Conservation (phyloP, 2,113 vertebrate genomes). For the Xyrauchen texanus region DNA sequence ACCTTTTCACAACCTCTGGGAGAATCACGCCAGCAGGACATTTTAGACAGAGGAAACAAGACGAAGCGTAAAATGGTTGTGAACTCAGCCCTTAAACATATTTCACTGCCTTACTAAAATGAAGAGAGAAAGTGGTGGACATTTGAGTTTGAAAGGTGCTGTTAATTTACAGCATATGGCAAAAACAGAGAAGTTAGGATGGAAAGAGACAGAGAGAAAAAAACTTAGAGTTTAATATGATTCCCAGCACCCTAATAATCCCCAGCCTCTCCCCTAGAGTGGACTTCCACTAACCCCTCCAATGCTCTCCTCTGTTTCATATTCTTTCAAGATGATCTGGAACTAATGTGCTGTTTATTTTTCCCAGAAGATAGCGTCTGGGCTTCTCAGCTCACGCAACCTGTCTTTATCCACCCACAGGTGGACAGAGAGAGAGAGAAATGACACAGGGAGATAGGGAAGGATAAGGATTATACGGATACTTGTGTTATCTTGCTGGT, state of each 20-base stretch:
- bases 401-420: slow-evolving; percentile 60
- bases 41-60: slow-evolving; percentile 42
- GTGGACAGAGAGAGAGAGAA: slow-evolving; percentile 41
- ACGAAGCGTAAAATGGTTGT: slow-evolving; percentile 45
- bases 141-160: slow-evolving; percentile 39
- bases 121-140: slow-evolving; percentile 43
- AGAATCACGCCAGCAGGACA: slow-evolving; percentile 48
- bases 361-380: slow-evolving; percentile 62
- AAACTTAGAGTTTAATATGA: slow-evolving; percentile 52
- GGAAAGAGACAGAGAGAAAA: slow-evolving; percentile 37
- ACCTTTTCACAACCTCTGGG: slow-evolving; percentile 33
- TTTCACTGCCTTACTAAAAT: slow-evolving; percentile 55
- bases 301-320: slow-evolving; percentile 58
- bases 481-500: slow-evolving; percentile 43
- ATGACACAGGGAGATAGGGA: slow-evolving; percentile 7
- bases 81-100: slow-evolving; percentile 51
- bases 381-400: slow-evolving; percentile 60
- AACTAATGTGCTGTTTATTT: slow-evolving; percentile 73
- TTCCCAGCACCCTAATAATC: slow-evolving; percentile 62
- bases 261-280: slow-evolving; percentile 54
- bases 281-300: slow-evolving; percentile 63
- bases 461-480: slow-evolving; percentile 16
- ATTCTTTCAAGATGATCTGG: slow-evolving; percentile 67
- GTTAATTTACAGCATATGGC: slow-evolving; percentile 66
- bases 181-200: slow-evolving; percentile 51